These are phyloP conservation scores for Fundulus diaphanus DNA, from an alignment of 2,797 vertebrate species.

Conservation along the genomic window DNA sequence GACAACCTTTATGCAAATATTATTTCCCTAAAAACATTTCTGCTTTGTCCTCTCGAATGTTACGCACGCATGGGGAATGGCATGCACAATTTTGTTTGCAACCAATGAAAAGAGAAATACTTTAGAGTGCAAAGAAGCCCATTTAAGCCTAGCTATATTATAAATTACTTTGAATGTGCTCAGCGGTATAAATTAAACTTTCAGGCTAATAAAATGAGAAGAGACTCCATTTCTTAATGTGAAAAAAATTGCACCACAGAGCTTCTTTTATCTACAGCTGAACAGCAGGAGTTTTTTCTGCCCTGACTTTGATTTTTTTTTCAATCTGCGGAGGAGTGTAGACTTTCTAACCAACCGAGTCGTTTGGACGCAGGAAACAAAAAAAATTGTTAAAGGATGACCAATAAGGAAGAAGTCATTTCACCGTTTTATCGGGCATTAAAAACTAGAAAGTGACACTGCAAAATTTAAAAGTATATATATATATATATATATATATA, in stretches of 20 bases:
- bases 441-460: not conserved
- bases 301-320: not conserved
- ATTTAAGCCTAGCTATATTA: not conserved
- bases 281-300: not conserved
- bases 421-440: not conserved
- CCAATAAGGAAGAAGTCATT: not conserved
- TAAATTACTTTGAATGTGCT: not conserved
- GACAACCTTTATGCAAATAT: not conserved
- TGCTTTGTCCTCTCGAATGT: not conserved
- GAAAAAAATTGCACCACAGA: too few species aligned
- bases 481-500: too few species aligned
- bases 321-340: not conserved
- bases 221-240: not conserved
- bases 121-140: not conserved
- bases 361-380: not conserved
- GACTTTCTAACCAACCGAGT: not conserved
- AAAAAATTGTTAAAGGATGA: not conserved
- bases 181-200: not conserved
- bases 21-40: slow-evolving; percentile 20
- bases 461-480: not conserved
- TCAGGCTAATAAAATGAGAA: not conserved
- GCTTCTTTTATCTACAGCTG: not conserved
- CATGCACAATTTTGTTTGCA: slow-evolving; percentile 1
- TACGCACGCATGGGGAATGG: not conserved
- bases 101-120: slow-evolving; percentile 16